Evolutionary conservation across 2,888 invertebrate species (phyloP).

Genomic region (Heterodera filipjevi): DNA sequence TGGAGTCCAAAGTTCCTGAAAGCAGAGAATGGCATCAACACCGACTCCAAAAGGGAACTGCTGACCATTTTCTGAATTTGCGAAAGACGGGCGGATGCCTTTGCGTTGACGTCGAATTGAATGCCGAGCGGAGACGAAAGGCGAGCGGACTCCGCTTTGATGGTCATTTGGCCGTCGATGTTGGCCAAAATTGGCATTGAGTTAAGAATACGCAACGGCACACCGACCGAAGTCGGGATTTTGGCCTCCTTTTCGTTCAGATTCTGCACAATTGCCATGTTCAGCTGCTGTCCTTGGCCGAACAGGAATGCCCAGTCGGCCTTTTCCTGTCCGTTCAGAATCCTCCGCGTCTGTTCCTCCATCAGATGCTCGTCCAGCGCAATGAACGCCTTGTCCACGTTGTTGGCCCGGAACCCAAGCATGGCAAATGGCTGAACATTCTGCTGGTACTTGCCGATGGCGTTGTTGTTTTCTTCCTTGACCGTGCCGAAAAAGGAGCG

Average conservation of each 20-base stretch:
- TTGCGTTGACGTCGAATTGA: slow-evolving; percentile 26
- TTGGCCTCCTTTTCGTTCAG: slow-evolving; percentile 37
- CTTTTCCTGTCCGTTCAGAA: slow-evolving; percentile 10
- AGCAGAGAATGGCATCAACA: background rate
- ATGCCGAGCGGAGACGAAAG: background rate
- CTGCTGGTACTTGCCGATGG: slow-evolving; percentile 2
- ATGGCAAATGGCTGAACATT: slow-evolving; percentile 27
- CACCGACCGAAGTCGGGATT: slow-evolving; percentile 54
- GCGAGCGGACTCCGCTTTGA: slow-evolving; percentile 16
- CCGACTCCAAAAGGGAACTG: background rate
- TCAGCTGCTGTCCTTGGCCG: slow-evolving; percentile 38
- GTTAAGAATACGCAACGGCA: slow-evolving; percentile 47
- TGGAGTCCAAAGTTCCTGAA: slow-evolving; percentile 41
- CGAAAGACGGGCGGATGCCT: slow-evolving; percentile 21
- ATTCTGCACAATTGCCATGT: slow-evolving; percentile 25
- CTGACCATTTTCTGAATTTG: slow-evolving; percentile 34
- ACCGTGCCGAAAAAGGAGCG: slow-evolving; percentile 33
- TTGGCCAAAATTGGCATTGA: slow-evolving; percentile 32
- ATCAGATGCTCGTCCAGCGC: slow-evolving; percentile 51
- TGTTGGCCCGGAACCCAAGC: slow-evolving; percentile 7
- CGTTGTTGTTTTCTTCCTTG: slow-evolving; percentile 11
- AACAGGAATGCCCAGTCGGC: slow-evolving; percentile 38
- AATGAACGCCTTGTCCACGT: slow-evolving; percentile 55
- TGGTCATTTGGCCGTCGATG: slow-evolving; percentile 34
- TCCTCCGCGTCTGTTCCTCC: slow-evolving; percentile 34